Base-by-base conservation (phyloP, 2,888 invertebrate genomes). In the Nemotelus pantherinus region DNA sequence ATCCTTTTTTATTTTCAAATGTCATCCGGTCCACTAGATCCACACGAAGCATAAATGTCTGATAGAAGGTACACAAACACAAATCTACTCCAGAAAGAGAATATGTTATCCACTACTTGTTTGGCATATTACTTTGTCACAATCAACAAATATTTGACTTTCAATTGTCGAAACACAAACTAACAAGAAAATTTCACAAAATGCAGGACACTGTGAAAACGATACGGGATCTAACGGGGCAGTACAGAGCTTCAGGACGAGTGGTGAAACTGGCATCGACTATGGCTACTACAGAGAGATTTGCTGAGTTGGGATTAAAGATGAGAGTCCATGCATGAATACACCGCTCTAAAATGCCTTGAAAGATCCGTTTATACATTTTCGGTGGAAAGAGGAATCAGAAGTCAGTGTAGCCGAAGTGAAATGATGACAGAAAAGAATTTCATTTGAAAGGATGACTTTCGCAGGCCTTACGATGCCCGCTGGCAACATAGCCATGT, bases 81-180 rank as follows among this genome's bases (percentile, higher is more conserved):
- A 25, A 25, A 25, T 25, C 25, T 71, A 45, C 57, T 6, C 44
- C 45, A 44, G 39, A 45, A 71, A 55, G 41, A 71, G 57, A 57
- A 71, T 71, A 57, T 71, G 55, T 71, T 53, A 43, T 71, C 55
- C 25, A 25, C 25, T 43, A 1, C 71, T 43, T 71, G 57, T 71
- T 57, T 71, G 71, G 57, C 57, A 43, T 71, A 71, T 71, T 71
- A 71, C 71, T 57, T 71, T 57, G 71, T 64, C 63, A 64, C 43
- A 50, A 64, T 75, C 53, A 5, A 4, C 64, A 75, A 75, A 75
- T 75, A 75, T 75, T 75, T 75, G 64, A 75, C 43, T 64, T 75
- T 9, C 75, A 75, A 63, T 64, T 63, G 75, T 64, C 72, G 58
- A 72, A 72, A 58, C n/a, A 58, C 58, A 72, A 58, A 58, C 43